phyloP scores from a whole-genome alignment of 2,888 invertebrate species.

The Exephanes ischioxanthus region DNA sequence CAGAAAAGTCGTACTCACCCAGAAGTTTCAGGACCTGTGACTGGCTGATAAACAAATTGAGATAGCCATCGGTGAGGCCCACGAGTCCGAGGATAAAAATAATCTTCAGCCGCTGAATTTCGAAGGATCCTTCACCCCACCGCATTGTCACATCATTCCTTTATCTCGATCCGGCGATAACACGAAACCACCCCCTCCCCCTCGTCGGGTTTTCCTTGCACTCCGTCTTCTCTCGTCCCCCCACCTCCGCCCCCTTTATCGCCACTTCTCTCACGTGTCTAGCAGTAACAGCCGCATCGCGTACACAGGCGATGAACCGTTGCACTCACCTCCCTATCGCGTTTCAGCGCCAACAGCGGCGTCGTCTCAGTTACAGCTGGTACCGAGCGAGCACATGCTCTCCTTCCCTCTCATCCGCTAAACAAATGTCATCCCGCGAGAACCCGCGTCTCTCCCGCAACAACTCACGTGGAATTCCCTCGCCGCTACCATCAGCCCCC shows the following conservation, averaged over 20 bases:
- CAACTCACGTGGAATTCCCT: conserved; percentile 18
- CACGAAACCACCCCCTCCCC: conserved; percentile 38
- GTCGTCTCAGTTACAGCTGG: conserved; percentile 41
- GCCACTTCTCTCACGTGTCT: conserved; percentile 40
- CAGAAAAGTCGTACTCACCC: conserved; percentile 86
- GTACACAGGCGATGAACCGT: conserved; percentile 48
- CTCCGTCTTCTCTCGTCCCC: conserved; percentile 7
- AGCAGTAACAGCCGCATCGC: conserved; percentile 51
- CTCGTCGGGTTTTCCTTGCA: background rate
- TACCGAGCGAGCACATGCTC: conserved; percentile 49
- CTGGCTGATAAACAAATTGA: conserved; percentile 93
- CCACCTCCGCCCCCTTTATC: conserved; percentile 22
- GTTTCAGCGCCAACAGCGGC: conserved; percentile 34
- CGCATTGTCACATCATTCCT: conserved; percentile 82
- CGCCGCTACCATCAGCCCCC: background rate
- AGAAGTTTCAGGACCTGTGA: conserved; percentile 92
- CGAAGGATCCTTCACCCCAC: conserved; percentile 82
- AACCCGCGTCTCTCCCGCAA: conserved; percentile 14
- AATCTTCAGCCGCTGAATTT: conserved; percentile 80
- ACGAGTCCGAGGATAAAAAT: conserved; percentile 80
- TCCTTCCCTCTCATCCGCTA: conserved; percentile 28
- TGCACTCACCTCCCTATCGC: conserved; percentile 54
- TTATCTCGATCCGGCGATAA: conserved; percentile 49
- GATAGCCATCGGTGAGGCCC: conserved; percentile 88
- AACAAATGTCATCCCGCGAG: conserved; percentile 60